Evolutionary conservation across 1,140 invertebrate genomes (phyloP).

Genomic region (Pomacea maculata): DNA sequence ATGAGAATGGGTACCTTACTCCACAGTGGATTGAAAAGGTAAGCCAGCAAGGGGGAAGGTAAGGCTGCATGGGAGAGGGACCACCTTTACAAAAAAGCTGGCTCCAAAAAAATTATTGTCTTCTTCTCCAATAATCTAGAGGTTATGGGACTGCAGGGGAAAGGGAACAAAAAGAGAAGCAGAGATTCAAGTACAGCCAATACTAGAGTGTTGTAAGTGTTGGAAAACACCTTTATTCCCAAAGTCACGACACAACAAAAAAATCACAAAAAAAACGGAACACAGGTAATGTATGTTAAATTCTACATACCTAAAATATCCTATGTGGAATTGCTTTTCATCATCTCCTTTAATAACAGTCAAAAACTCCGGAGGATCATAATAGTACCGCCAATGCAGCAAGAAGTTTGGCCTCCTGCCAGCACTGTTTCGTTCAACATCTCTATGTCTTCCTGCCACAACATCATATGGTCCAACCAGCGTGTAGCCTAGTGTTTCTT

Average conservation of each 20-base stretch:
- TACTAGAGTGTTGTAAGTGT: too few species aligned
- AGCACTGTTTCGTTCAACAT: conserved; percentile 65
- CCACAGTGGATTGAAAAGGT: too few species aligned
- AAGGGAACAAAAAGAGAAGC: too few species aligned
- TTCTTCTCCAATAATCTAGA: too few species aligned
- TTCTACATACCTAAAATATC: conserved; percentile 78
- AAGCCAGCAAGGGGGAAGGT: too few species aligned
- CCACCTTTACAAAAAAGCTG: too few species aligned
- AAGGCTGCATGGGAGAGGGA: too few species aligned
- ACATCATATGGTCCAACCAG: conserved; percentile 91
- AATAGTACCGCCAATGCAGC: conserved; percentile 89
- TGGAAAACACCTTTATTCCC: too few species aligned
- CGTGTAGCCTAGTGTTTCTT: conserved; percentile 72
- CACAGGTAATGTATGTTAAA: background rate
- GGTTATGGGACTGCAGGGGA: too few species aligned
- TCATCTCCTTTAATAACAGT: conserved; percentile 71
- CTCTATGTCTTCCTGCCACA: conserved; percentile 74
- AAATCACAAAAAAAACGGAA: background rate
- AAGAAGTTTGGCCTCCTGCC: conserved; percentile 72
- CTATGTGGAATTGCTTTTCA: conserved; percentile 81
- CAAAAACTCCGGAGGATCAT: conserved; percentile 91
- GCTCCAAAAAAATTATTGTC: too few species aligned
- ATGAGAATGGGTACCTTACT: too few species aligned
- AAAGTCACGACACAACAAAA: background rate
- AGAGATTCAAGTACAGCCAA: too few species aligned